Evolutionary conservation across 2,888 invertebrate genomes (phyloP), one percentile per base, ranked within the genome.

Genomic region (Geophilus truncorum): DNA sequence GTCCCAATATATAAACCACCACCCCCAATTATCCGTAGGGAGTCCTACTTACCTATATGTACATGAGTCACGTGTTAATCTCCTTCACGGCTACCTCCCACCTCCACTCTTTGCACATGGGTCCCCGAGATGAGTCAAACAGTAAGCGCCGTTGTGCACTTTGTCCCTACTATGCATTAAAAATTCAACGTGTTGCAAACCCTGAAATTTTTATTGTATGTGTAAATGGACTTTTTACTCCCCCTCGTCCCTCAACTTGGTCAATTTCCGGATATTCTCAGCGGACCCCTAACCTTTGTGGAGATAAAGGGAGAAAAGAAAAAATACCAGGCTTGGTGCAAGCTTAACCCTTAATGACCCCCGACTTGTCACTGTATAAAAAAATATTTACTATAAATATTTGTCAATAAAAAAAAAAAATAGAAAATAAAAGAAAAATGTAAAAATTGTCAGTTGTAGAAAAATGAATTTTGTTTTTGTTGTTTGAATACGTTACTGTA

Each of bases 11-110:
- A 62, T 62, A 62, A 62, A 62, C 57, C 18, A 62, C 57, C 57
- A 62, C 23, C 57, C 57, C 57, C 57, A 62, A 62, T 62, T 62
- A 62, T 62, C 57, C 57, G 21, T 18, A 62, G 57, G 57, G 57
- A 62, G 57, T 62, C 57, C 57, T 62, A 23, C 57, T 62, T 62
- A 62, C 57, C 57, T 62, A 62, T 62, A 62, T 62, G 57, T 62
- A 62, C 23, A 62, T 62, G 57, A 62, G 57, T 62, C 57, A 62
- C 57, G 57, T 62, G 57, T 62, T 62, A 62, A 62, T 62, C 57
- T 62, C 40, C 40, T 40, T 40, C 57, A 1, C 18, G 21, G 10
- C 57, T 23, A 5, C 57, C 23, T 21, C 57, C 57, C 57, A 23
- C 57, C 15, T 62, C 6, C 23, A 23, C 21, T 62, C 23, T 62